Percentiles rank a stretch among this genome's conserved stretches.
Evolutionary conservation across 2,888 invertebrate species (phyloP).

Genomic region (Macrophya annulata): DNA sequence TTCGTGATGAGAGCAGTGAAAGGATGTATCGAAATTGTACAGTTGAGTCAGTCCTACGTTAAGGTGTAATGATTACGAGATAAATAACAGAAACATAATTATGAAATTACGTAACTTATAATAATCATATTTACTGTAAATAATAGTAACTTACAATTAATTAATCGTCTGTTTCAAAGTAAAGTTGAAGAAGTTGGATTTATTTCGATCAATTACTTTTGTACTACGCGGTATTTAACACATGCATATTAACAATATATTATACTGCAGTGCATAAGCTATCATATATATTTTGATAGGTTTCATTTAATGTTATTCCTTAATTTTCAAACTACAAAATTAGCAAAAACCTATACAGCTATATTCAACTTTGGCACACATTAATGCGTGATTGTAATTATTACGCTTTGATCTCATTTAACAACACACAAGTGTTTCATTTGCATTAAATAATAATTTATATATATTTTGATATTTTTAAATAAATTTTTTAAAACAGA

Average conservation of each 20-base stretch:
- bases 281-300: constrained; percentile 15
- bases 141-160: constrained; percentile 46
- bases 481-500: constrained; percentile 21
- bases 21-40: constrained; percentile 40
- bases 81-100: constrained; percentile 55
- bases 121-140: constrained; percentile 52
- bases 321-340: constrained; percentile 24
- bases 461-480: constrained; percentile 45
- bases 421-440: constrained; percentile 39
- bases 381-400: constrained; percentile 25
- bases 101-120: constrained; percentile 53
- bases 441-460: constrained; percentile 37
- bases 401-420: constrained; percentile 46
- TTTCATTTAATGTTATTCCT: constrained; percentile 30
- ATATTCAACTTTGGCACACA: constrained; percentile 31
- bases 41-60: constrained; percentile 51
- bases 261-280: constrained; percentile 33
- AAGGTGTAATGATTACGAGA: constrained; percentile 39
- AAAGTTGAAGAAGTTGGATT: constrained; percentile 35
- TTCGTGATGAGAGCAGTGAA: constrained; percentile 42
- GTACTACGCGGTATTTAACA: constrained; percentile 33
- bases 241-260: background rate
- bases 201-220: constrained; percentile 42
- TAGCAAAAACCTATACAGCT: constrained; percentile 1
- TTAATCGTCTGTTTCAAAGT: constrained; percentile 48